Conservation (phyloP, 2,797 vertebrate species). For the Lepidocolaptes lacrymiger region DNA sequence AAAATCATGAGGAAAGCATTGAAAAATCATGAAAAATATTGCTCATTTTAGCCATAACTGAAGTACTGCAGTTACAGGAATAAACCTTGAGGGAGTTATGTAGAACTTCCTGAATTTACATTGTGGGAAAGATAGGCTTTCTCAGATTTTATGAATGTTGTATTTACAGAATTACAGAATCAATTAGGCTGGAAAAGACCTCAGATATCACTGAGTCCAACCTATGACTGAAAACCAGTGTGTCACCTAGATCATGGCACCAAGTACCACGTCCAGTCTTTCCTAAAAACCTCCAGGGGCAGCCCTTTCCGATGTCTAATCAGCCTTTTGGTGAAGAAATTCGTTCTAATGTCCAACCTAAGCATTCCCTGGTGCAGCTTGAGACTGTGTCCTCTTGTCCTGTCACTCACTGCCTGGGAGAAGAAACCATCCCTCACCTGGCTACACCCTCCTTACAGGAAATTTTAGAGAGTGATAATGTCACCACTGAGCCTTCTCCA, state of each 20-base stretch:
- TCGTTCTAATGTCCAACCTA: neutral
- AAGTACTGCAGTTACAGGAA: neutral
- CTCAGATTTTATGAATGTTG: neutral
- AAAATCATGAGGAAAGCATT: neutral
- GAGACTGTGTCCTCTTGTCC: neutral
- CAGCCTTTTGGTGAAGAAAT: neutral
- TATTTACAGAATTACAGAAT: neutral
- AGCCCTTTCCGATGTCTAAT: neutral
- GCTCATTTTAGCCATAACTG: neutral
- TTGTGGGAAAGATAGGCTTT: neutral
- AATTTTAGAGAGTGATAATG: neutral
- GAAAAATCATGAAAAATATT: neutral
- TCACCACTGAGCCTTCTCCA: neutral
- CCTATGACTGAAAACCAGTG: fast-evolving
- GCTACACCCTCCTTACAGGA: neutral
- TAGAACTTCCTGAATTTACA: neutral
- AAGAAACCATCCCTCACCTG: neutral
- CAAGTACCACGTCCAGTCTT: neutral
- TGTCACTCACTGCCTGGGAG: neutral
- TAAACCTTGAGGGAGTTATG: neutral
- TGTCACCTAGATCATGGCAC: neutral
- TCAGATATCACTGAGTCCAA: neutral
- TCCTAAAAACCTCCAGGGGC: neutral
- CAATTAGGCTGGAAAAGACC: neutral
- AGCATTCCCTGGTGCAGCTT: fast-evolving